A percentile compares a stretch with the other conserved stretches of the same genome.
Conservation (phyloP, 2,888 invertebrate species). For the Sycophila texana region DNA sequence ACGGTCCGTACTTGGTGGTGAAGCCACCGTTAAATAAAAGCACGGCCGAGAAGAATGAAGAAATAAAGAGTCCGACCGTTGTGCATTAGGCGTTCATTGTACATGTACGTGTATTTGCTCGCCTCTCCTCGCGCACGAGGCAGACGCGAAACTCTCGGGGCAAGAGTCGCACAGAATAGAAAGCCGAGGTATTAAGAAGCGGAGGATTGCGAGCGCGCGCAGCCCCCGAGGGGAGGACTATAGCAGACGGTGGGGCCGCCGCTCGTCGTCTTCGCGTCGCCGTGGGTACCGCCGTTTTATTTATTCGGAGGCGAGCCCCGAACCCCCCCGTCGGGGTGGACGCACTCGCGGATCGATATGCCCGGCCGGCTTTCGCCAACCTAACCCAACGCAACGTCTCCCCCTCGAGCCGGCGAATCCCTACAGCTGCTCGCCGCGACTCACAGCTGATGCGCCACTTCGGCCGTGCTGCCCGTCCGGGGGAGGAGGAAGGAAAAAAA, state of each 20-base stretch:
- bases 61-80: no score
- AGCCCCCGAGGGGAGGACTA: constrained; percentile 46
- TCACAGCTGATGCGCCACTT: no score
- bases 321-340: constrained; percentile 10
- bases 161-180: no score
- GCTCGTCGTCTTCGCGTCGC: constrained; percentile 40
- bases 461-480: no score
- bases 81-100: no score
- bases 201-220: constrained; percentile 41
- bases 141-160: no score
- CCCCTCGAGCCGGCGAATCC: neutral
- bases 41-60: no score
- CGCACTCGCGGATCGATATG: constrained; percentile 28
- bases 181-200: constrained; percentile 32
- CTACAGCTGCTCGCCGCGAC: neutral
- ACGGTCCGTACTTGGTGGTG: no score
- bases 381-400: neutral
- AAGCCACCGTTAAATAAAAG: no score
- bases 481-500: no score
- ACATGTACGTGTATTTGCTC: no score
- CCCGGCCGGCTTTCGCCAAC: neutral
- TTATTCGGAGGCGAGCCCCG: constrained; percentile 48
- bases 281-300: constrained; percentile 57
- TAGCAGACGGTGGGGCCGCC: constrained; percentile 16
- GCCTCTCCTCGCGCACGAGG: no score